Percentiles rank a stretch among this genome's conserved stretches.
Evolutionary conservation across 2,797 vertebrate species (phyloP).

Genomic region (Microcaecilia unicolor): DNA sequence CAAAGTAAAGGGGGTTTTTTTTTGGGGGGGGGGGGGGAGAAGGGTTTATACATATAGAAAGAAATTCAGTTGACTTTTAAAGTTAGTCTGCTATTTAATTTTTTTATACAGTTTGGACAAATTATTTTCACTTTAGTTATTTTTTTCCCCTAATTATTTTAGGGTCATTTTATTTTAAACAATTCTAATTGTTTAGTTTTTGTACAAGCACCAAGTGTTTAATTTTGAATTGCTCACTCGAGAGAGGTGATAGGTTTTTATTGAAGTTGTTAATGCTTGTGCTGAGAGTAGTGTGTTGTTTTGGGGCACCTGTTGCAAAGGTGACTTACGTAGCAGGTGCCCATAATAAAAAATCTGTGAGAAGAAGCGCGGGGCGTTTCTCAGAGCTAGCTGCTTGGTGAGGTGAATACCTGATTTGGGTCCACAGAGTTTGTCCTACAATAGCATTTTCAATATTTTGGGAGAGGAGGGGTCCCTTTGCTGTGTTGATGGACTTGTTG

Average conservation of each 20-base stretch:
- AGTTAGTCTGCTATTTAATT: constrained; percentile 39
- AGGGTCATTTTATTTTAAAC: constrained; percentile 30
- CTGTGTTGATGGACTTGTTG: too few species aligned
- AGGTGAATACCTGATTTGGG: constrained; percentile 12
- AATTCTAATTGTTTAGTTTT: background rate
- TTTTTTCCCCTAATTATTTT: constrained; percentile 43
- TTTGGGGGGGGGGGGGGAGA: too few species aligned
- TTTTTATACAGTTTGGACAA: constrained; percentile 39
- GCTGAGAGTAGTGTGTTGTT: background rate
- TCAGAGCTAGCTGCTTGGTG: constrained; percentile 7
- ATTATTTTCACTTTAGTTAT: constrained; percentile 7
- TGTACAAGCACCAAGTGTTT: constrained; percentile 24
- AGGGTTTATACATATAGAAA: constrained; percentile 34
- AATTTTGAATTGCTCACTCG: constrained; percentile 27
- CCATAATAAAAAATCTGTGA: constrained; percentile 5
- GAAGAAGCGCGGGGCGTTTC: constrained; percentile 19
- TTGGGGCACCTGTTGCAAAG: too few species aligned
- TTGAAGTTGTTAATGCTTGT: background rate
- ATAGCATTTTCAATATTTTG: background rate
- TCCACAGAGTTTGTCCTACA: constrained; percentile 18
- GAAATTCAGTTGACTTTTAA: constrained; percentile 45
- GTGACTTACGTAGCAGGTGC: constrained; percentile 10
- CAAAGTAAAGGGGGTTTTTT: too few species aligned
- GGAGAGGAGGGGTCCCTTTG: background rate
- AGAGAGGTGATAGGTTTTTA: background rate